Base-by-base conservation (phyloP, 2,888 invertebrate species). In the Disparrhopalites patrizii region DNA sequence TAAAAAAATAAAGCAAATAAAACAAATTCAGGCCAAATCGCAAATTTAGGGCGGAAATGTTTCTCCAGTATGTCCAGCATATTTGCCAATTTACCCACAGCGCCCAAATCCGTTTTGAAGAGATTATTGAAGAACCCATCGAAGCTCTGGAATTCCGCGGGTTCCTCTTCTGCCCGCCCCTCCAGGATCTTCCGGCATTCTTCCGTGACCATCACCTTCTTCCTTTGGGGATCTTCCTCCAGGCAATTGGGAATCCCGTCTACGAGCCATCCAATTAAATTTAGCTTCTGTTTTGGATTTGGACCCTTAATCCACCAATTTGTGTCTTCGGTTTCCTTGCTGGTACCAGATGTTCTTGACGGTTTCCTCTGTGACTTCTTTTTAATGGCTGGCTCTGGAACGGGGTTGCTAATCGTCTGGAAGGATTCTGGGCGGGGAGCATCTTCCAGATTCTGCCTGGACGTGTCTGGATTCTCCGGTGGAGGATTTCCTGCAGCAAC, bases 91-190 rank as follows among this genome's bases (percentile, higher is more conserved):
- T 76, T 71, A 81, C 81, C 81, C 2, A 79, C 77, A 8, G 79
- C 80, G 40, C 82, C 82, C 73, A 79, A 77, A 61, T 79, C 78
- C 0, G 81, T 80, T 65, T 79, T 77, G 23, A 79, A 77, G 3
- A 78, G 71, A 71, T 82, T 82, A 75, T 82, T 82, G 75, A 78
- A 82, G 78, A 80, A 82, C 18, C 82, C 82, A 74, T 82, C 81
- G 69, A 77, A 80, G 0, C 79, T 79, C 56, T 78, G 77, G 52
- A 78, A 78, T 68, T 82, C 81, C 1, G 70, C 51, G 8, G 68
- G 67, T n/a, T 54, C 54, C 38, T 60, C 40, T 38, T 65, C 20
- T 55, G 50, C 8, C 23, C 23, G n/a, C n/a, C 15, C 23, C 20
- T 43, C 28, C 30, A 8, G 40, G 3, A 40, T 7, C 3, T 18